Evolutionary conservation across 2,888 invertebrate genomes (phyloP).

Genomic region (Stomorhina lunata): DNA sequence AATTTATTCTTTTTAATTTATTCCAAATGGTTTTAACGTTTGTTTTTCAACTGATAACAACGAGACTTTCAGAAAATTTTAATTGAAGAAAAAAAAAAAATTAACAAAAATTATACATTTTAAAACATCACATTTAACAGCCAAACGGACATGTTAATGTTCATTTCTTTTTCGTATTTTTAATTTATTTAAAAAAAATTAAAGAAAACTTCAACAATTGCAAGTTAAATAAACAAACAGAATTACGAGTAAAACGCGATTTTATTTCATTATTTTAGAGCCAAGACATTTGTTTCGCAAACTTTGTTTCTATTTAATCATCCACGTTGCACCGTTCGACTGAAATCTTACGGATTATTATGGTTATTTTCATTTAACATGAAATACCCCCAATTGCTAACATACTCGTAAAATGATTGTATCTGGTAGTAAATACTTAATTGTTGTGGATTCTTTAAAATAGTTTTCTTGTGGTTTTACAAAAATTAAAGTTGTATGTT

Average conservation of each 20-base stretch:
- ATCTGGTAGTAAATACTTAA: background rate
- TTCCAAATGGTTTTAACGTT: conserved; percentile 19
- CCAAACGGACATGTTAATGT: conserved; percentile 54
- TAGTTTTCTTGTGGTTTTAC: conserved; percentile 1
- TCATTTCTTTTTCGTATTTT: background rate
- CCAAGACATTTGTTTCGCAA: conserved; percentile 53
- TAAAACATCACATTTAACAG: conserved; percentile 57
- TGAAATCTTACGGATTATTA: too few species aligned
- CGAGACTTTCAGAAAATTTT: background rate
- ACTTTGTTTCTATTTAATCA: conserved; percentile 49
- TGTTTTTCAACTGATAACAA: conserved; percentile 18
- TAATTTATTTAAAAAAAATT: background rate
- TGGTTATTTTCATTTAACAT: conserved; percentile 55
- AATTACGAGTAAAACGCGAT: conserved; percentile 63
- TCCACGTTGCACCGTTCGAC: conserved; percentile 26
- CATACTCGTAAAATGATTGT: conserved; percentile 21
- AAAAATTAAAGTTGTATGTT: background rate
- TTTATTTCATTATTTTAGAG: conserved; percentile 26
- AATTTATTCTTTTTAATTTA: conserved; percentile 33
- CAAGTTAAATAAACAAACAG: conserved; percentile 14
- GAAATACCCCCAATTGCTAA: conserved; percentile 63
- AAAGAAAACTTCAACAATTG: conserved; percentile 30
- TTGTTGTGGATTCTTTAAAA: conserved; percentile 3
- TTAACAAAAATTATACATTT: conserved; percentile 12
- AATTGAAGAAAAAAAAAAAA: conserved; percentile 7